A percentile compares a stretch with the other conserved stretches of the same genome.
phyloP scores from a whole-genome alignment of 2,888 invertebrate species.

The Parthenolecanium corni region DNA sequence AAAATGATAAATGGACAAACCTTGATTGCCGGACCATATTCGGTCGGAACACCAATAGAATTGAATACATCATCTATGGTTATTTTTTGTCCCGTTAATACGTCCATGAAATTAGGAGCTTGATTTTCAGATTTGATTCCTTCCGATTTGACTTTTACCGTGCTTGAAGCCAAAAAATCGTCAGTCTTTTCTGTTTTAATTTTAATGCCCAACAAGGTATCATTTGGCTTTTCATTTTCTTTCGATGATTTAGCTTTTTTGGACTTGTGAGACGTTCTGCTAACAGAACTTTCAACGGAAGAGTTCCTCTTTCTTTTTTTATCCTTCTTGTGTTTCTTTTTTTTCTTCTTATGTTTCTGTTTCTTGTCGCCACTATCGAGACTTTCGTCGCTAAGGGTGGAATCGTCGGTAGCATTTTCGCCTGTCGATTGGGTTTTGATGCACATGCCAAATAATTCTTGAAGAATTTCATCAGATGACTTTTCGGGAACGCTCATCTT shows the following conservation, averaged over 20 bases:
- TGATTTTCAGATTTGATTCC: not conserved
- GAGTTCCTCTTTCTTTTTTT: conserved; percentile 3
- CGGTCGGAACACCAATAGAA: conserved; percentile 5
- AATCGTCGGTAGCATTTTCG: conserved; percentile 1
- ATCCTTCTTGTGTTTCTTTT: conserved; percentile 14
- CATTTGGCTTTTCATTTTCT: not conserved
- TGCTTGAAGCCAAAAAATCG: not conserved
- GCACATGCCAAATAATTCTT: conserved; percentile 21
- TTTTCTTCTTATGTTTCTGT: conserved; percentile 10
- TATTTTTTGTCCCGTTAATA: not conserved
- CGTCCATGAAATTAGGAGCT: not conserved
- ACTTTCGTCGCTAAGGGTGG: not conserved
- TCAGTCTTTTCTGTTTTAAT: conserved; percentile 6
- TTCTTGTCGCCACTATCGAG: not conserved
- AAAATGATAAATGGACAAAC: not conserved
- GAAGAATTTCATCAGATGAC: conserved; percentile 19
- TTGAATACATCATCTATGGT: conserved; percentile 18
- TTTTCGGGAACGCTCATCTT: conserved; percentile 4
- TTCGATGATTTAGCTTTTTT: conserved; percentile 9
- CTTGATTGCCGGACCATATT: not conserved
- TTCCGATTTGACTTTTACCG: not conserved
- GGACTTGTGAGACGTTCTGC: not conserved
- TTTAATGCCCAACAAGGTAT: not conserved
- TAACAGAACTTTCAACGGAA: not conserved
- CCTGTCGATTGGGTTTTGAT: not conserved